Conservation (phyloP, 2,888 invertebrate species). For the Eubasilissa splendida region DNA sequence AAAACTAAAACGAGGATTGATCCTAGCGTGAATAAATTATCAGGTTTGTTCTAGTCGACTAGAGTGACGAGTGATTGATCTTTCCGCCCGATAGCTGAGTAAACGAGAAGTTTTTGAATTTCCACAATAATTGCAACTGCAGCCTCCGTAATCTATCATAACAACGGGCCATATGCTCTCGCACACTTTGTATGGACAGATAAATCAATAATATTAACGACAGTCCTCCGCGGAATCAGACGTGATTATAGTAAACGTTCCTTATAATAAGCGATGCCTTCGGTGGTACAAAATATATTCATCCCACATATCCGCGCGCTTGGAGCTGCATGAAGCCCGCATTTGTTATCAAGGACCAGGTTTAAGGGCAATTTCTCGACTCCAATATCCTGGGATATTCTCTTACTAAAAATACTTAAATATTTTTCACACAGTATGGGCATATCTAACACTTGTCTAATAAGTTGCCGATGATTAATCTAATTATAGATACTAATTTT, state of each 20-base stretch:
- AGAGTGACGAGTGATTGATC: too few species aligned
- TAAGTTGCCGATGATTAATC: too few species aligned
- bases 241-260: slow-evolving; percentile 41
- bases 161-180: neutral
- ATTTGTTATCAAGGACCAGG: slow-evolving; percentile 31
- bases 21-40: too few species aligned
- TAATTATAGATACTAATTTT: too few species aligned
- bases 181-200: slow-evolving; percentile 29
- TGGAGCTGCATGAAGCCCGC: slow-evolving; percentile 18
- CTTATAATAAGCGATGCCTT: slow-evolving; percentile 17
- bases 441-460: too few species aligned
- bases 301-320: slow-evolving; percentile 21
- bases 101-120: neutral
- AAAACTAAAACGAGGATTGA: too few species aligned
- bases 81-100: neutral
- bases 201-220: slow-evolving; percentile 47
- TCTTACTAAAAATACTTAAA: too few species aligned
- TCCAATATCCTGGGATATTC: neutral
- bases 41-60: too few species aligned
- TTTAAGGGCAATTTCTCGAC: slow-evolving; percentile 36
- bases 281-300: slow-evolving; percentile 9
- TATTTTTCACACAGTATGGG: too few species aligned
- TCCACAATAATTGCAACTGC: neutral
- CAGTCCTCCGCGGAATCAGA: slow-evolving; percentile 20
- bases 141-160: neutral